Percentiles rank a stretch among this genome's conserved stretches.
phyloP scores from a whole-genome alignment of 2,888 invertebrate species.

The Spodoptera exigua region DNA sequence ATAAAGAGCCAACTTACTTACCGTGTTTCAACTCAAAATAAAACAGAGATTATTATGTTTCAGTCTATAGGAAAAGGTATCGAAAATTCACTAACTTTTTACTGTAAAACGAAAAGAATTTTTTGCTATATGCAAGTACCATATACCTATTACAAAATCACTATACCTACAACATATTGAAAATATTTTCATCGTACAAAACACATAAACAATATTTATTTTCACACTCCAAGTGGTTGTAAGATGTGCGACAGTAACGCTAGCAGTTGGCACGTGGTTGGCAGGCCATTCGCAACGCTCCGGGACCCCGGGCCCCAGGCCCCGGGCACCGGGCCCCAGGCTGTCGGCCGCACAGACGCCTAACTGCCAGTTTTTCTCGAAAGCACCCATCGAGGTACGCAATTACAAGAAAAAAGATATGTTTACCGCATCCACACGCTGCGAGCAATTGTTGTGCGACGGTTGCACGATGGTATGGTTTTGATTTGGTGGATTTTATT shows the following conservation, averaged over 20 bases:
- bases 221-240: conserved; percentile 7
- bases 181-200: too few relatives aligned
- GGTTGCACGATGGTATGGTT: background rate
- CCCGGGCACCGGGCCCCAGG: background rate
- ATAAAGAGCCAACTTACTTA: too few relatives aligned
- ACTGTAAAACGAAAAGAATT: too few relatives aligned
- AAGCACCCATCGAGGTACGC: conserved; percentile 60
- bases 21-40: too few relatives aligned
- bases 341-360: conserved; percentile 24
- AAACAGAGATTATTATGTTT: too few relatives aligned
- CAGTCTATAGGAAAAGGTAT: too few relatives aligned
- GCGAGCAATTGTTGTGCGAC: conserved; percentile 17
- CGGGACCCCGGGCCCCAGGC: conserved; percentile 8
- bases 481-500: too few relatives aligned
- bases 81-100: too few relatives aligned
- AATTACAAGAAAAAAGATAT: conserved; percentile 57
- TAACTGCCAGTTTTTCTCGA: conserved; percentile 52
- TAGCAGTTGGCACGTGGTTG: conserved; percentile 44
- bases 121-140: too few relatives aligned
- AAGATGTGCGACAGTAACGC: conserved; percentile 31
- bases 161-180: too few relatives aligned
- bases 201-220: too few relatives aligned
- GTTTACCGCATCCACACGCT: conserved; percentile 19
- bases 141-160: too few relatives aligned
- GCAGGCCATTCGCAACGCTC: conserved; percentile 54